phyloP scores from a whole-genome alignment of 2,113 vertebrate genomes.

The Forbesichthys agassizii region DNA sequence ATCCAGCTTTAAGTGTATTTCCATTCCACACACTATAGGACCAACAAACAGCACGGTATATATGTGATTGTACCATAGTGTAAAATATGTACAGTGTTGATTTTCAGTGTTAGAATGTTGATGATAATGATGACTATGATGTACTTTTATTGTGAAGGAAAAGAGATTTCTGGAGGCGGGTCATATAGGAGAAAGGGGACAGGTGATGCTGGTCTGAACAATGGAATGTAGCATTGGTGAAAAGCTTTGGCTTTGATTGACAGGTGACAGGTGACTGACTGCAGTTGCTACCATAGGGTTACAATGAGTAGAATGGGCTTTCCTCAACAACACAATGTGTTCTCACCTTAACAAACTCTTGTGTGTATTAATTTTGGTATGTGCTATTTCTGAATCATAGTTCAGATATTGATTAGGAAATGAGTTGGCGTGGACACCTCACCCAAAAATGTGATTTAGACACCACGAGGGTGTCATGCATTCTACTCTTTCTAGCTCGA shows the following conservation, averaged over 20 bases:
- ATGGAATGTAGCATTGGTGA: slow-evolving; percentile 77
- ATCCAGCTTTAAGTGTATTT: slow-evolving; percentile 49
- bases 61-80: slow-evolving; percentile 80
- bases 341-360: slow-evolving; percentile 3
- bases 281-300: slow-evolving; percentile 67
- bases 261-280: slow-evolving; percentile 64
- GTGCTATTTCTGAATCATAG: too few relatives aligned
- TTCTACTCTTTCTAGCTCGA: slow-evolving; percentile 71
- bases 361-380: not conserved
- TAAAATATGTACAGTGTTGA: slow-evolving; percentile 81
- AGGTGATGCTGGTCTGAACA: slow-evolving; percentile 58
- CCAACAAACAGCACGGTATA: slow-evolving; percentile 66
- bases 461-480: slow-evolving; percentile 26
- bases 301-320: slow-evolving; percentile 67
- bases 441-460: not conserved
- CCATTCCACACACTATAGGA: slow-evolving; percentile 55
- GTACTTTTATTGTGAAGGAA: slow-evolving; percentile 73
- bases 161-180: slow-evolving; percentile 66
- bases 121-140: slow-evolving; percentile 58
- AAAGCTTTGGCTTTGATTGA: slow-evolving; percentile 70
- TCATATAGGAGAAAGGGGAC: slow-evolving; percentile 35
- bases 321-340: slow-evolving; percentile 21
- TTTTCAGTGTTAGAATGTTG: slow-evolving; percentile 79
- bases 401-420: too few relatives aligned
- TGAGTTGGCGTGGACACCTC: not conserved